Percentiles rank a stretch among this genome's conserved stretches.
phyloP scores from a whole-genome alignment of 64 coral and sea anemone species.

The Montipora capricornis region DNA sequence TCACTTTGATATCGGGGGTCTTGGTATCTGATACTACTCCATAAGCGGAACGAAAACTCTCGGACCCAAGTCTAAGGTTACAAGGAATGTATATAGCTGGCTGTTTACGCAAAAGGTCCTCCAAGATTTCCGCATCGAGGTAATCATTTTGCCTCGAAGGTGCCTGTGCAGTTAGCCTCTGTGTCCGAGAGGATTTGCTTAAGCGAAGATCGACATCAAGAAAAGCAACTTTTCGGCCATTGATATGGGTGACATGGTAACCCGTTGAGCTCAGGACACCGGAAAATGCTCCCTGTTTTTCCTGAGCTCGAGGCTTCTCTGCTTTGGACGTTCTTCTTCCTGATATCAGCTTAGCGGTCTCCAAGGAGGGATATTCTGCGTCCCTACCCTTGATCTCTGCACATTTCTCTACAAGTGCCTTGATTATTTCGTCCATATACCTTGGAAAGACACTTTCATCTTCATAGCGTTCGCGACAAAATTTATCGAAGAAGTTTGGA shows the following conservation, averaged over 20 bases:
- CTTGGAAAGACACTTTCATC: constrained; percentile 66
- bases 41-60: constrained; percentile 34
- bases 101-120: neutral
- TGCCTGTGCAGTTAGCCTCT: neutral
- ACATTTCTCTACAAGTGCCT: constrained; percentile 64
- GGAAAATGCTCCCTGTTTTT: neutral
- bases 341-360: neutral
- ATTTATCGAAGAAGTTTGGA: neutral
- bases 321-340: neutral
- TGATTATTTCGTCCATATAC: constrained; percentile 73
- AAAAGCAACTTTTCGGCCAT: constrained; percentile 50
- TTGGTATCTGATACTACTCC: constrained; percentile 57
- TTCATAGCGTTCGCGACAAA: constrained; percentile 14
- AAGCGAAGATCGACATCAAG: constrained; percentile 32
- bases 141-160: neutral
- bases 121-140: constrained; percentile 63
- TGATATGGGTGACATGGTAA: constrained; percentile 10
- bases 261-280: neutral
- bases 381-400: constrained; percentile 48
- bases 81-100: constrained; percentile 42
- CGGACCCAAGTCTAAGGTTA: constrained; percentile 56
- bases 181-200: neutral
- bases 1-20: constrained; percentile 82
- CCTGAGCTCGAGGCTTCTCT: neutral
- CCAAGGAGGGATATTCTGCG: constrained; percentile 48